Conservation (phyloP, 2,113 vertebrate species). For the Taxidea taxus region DNA sequence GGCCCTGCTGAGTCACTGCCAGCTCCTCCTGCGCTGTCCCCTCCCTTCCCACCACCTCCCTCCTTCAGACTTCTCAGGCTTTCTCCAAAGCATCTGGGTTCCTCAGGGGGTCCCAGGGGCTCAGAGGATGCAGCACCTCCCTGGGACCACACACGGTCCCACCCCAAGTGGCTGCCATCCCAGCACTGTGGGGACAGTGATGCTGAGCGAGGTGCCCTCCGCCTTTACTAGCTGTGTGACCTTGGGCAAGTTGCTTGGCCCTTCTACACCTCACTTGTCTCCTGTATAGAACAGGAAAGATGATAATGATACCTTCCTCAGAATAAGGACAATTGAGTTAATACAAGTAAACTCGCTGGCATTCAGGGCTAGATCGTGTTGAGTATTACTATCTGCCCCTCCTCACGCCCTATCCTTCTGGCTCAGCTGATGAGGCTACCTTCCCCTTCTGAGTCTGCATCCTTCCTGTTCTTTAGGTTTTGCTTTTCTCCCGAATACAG, state of each 20-base stretch:
- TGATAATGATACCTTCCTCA: background rate
- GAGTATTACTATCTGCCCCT: background rate
- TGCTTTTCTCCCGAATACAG: background rate
- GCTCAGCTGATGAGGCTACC: background rate
- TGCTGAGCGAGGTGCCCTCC: background rate
- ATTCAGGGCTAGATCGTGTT: fast-evolving
- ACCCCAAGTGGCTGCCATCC: background rate
- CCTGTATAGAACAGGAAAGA: background rate
- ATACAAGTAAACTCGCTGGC: background rate
- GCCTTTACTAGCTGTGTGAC: background rate
- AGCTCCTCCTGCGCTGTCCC: background rate
- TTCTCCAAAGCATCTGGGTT: background rate
- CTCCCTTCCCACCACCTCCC: background rate
- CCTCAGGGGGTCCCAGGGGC: background rate
- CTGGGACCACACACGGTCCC: background rate
- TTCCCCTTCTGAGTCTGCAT: background rate
- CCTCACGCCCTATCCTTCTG: background rate
- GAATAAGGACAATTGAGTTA: background rate
- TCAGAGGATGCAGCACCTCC: background rate
- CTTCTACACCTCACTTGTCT: background rate
- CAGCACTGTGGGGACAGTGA: no score
- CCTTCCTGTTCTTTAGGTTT: background rate
- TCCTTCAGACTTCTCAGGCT: background rate
- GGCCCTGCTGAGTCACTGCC: conserved; percentile 72
- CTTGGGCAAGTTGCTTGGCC: background rate